phyloP scores from a whole-genome alignment of 1,140 invertebrate species.

The Micrasema longulum region DNA sequence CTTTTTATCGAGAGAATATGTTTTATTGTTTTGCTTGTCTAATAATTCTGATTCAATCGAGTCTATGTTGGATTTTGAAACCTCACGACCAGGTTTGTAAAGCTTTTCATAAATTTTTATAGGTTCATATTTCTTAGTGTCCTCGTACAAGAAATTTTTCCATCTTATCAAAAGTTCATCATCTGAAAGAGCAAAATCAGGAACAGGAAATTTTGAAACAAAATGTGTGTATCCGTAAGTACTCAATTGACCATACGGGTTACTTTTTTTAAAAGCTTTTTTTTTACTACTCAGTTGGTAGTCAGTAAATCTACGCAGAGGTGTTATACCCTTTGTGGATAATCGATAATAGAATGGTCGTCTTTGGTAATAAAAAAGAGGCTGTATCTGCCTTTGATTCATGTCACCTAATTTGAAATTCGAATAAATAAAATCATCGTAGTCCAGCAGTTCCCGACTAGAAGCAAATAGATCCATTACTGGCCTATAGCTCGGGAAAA shows the following conservation, averaged over 20 bases:
- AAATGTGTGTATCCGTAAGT: conserved; percentile 44
- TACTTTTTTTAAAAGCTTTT: conserved; percentile 50
- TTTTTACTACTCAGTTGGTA: conserved; percentile 49
- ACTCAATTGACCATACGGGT: conserved; percentile 41
- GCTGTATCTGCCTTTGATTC: conserved; percentile 48
- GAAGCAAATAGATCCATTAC: conserved; percentile 45
- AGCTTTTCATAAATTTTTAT: conserved; percentile 53
- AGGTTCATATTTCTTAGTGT: conserved; percentile 41
- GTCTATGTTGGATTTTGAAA: conserved; percentile 48
- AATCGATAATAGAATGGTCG: conserved; percentile 45
- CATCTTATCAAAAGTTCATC: conserved; percentile 54
- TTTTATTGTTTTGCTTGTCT: conserved; percentile 48
- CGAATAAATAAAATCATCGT: conserved; percentile 53
- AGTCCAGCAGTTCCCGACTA: conserved; percentile 53
- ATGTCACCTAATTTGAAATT: conserved; percentile 46
- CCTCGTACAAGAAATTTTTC: conserved; percentile 52
- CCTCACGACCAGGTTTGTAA: conserved; percentile 42
- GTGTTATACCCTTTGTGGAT: conserved; percentile 31
- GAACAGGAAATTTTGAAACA: conserved; percentile 55
- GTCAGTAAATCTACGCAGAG: conserved; percentile 43
- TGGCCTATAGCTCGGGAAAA: conserved; percentile 45
- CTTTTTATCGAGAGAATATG: conserved; percentile 40
- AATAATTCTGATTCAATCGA: conserved; percentile 44
- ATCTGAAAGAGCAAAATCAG: conserved; percentile 58
- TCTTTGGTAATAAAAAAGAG: conserved; percentile 48